Base-by-base conservation (phyloP, 2,888 invertebrate species). In the Lepidochrysops patricia region DNA sequence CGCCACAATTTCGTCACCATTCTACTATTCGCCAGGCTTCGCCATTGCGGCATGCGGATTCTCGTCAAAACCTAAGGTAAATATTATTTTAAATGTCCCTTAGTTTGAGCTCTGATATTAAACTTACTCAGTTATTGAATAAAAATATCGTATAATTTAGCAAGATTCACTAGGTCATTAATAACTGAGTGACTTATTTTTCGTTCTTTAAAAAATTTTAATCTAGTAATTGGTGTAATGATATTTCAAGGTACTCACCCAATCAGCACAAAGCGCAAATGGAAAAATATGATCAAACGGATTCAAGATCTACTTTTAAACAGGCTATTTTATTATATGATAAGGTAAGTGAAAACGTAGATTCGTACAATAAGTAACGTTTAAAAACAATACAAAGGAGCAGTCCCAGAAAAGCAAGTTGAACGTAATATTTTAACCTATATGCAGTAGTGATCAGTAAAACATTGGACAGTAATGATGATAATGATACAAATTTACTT, bases 311-410 rank as follows among this genome's bases (percentile, higher is more conserved):
- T 43, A 25, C 64, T 25, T 4, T 62, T 26, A 84, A 85, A 61
- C 70, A 71, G 29, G 70, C 80, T 1, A 69, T 83, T n/a, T 80
- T 82, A 0, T 80, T 82, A 0, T 85, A 84, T 64, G 82, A 82
- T 56, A 77, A 79, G 71, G 84, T 85, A 68, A 75, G 80, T 76
- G 19, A 43, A 43, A n/a, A n/a, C n/a, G n/a, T n/a, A n/a, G n/a
- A n/a, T n/a, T n/a, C n/a, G n/a, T n/a, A n/a, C n/a, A n/a, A n/a
- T n/a, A n/a, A n/a, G n/a, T n/a, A n/a, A n/a, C n/a, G n/a, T n/a
- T n/a, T n/a, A n/a, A n/a, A n/a, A n/a, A n/a, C n/a, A n/a, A n/a
- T n/a, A n/a, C n/a, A n/a, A n/a, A n/a, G n/a, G n/a, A n/a, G n/a
- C n/a, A n/a, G n/a, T n/a, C n/a, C n/a, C n/a, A 15, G 6, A 19